Percentiles rank a stretch among this genome's conserved stretches.
phyloP scores from a whole-genome alignment of 2,888 invertebrate species.

The Plagodis dolabraria region DNA sequence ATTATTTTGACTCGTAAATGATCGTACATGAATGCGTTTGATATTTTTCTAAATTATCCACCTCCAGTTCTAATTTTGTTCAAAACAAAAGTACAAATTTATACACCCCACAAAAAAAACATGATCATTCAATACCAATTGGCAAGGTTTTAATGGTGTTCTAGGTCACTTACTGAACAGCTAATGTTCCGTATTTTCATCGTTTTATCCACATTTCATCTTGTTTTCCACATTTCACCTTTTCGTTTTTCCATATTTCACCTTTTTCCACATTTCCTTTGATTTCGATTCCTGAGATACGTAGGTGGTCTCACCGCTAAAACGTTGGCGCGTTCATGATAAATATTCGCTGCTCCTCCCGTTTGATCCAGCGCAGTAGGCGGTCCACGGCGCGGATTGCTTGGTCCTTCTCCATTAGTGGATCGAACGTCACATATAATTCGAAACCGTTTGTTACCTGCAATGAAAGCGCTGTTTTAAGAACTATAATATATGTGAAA shows the following conservation, averaged over 20 bases:
- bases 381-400: conserved; percentile 95
- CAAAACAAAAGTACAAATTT: too few species aligned
- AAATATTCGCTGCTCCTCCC: conserved; percentile 95
- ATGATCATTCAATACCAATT: too few species aligned
- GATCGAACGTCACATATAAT: conserved; percentile 96
- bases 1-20: too few species aligned
- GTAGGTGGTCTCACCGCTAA: conserved; percentile 71
- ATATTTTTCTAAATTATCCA: too few species aligned
- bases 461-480: neutral
- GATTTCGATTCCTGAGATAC: conserved; percentile 58
- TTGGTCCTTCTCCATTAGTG: conserved; percentile 93
- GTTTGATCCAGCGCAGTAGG: conserved; percentile 96
- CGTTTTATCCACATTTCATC: too few species aligned
- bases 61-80: too few species aligned
- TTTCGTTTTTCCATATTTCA: neutral
- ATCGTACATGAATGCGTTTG: too few species aligned
- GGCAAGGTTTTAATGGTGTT: too few species aligned
- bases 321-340: conserved; percentile 93
- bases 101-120: too few species aligned
- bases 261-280: conserved; percentile 42
- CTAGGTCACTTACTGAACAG: too few species aligned
- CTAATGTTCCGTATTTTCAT: too few species aligned
- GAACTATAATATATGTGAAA: neutral
- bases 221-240: too few species aligned
- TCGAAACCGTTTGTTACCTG: conserved; percentile 96